Evolutionary conservation across 2,888 invertebrate species (phyloP).

Genomic region (Anodontia alba): DNA sequence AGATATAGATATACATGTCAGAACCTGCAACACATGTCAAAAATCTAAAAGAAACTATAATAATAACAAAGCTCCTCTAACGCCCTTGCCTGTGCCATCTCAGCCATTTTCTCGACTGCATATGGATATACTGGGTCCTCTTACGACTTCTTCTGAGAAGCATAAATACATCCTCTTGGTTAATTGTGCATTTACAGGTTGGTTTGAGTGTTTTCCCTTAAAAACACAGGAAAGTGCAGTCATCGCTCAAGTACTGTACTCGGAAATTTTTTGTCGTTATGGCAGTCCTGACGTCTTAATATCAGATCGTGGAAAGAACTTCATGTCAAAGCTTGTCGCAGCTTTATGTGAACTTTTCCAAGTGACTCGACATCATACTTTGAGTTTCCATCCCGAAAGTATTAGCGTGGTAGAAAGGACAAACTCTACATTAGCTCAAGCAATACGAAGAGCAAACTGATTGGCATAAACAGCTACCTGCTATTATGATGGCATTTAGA

Average conservation of each 20-base stretch:
- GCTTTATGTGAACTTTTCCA: constrained; percentile 60
- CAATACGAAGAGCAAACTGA: too few species aligned
- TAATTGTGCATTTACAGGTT: constrained; percentile 26
- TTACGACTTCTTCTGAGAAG: constrained; percentile 29
- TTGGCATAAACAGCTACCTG: too few species aligned
- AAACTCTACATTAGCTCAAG: too few species aligned
- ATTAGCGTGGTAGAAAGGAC: too few species aligned
- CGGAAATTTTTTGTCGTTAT: too few species aligned
- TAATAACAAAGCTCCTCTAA: constrained; percentile 37
- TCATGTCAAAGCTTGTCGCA: too few species aligned
- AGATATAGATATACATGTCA: constrained; percentile 47
- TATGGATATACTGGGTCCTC: constrained; percentile 49
- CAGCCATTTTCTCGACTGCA: constrained; percentile 47
- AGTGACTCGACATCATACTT: too few species aligned
- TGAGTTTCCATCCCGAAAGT: constrained; percentile 23
- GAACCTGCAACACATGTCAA: constrained; percentile 39
- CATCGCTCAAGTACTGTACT: too few species aligned
- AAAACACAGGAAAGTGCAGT: too few species aligned
- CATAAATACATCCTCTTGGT: constrained; percentile 52
- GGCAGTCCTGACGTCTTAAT: too few species aligned
- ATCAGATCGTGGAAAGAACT: too few species aligned
- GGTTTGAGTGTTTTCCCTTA: constrained; percentile 11
- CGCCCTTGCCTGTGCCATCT: constrained; percentile 26
- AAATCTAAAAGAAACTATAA: constrained; percentile 36
- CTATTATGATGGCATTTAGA: too few species aligned